A percentile compares a stretch with the other conserved stretches of the same genome.
phyloP scores from a whole-genome alignment of 2,888 invertebrate species.

The Smittia aterrima region DNA sequence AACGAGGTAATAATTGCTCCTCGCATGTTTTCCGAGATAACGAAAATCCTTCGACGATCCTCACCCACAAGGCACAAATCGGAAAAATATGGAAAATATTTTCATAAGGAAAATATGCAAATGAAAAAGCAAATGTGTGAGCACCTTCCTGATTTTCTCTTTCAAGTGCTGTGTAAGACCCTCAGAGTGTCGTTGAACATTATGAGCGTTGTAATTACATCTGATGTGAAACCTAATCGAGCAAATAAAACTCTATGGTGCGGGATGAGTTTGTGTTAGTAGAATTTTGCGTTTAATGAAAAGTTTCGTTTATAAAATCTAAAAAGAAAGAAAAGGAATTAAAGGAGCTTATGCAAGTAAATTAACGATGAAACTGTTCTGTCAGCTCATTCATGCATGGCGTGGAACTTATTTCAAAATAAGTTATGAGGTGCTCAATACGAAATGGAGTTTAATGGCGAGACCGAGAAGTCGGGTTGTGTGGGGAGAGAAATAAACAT shows the following conservation, averaged over 20 bases:
- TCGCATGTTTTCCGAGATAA: background rate
- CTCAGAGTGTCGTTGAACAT: no score
- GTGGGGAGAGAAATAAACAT: background rate
- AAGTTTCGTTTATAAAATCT: no score
- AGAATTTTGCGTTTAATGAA: no score
- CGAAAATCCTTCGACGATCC: background rate
- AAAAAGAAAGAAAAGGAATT: no score
- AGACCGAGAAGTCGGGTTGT: background rate
- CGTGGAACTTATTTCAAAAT: background rate
- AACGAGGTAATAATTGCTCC: background rate
- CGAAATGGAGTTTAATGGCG: background rate
- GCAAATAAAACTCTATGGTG: no score
- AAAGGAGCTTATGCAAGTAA: no score
- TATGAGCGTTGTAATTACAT: no score
- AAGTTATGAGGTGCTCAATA: background rate
- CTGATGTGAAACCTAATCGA: no score
- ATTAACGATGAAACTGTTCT: no score
- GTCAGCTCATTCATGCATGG: no score
- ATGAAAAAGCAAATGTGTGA: no score
- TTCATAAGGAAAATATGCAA: background rate
- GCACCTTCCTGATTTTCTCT: background rate
- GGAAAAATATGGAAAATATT: slow-evolving; percentile 2
- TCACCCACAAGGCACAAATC: background rate
- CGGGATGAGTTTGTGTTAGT: no score
- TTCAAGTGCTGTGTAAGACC: background rate